Evolutionary conservation across 1,140 invertebrate species (phyloP), one percentile per base, ranked within the genome.

Genomic region (Apis cerana): DNA sequence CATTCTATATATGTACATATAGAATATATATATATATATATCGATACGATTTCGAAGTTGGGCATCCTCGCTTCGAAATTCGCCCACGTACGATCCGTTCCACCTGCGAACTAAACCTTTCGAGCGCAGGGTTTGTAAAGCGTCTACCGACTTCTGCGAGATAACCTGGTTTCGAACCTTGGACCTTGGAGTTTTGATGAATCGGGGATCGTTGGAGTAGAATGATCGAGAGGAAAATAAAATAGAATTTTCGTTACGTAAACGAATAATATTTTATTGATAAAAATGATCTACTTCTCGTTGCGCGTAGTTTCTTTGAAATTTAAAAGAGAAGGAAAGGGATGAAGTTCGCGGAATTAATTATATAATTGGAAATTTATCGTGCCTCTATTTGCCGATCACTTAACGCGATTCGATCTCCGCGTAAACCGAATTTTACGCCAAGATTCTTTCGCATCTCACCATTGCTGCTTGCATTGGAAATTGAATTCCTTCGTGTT

Each of bases 1-100:
- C 61, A 7, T 74, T 61, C 21, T 19, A 52, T 8, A 23, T 76
- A 48, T 3, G 33, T 33, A 33, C 33, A 33, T 43, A 43, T 43
- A 43, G 33, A 43, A 43, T 43, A 43, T 1, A 27, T 27, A 27
- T 1, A 27, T 27, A 1, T 27, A 27, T 43, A 43, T 43, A 9
- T 50, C 58, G 85, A 88, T 87, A 84, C 82, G 75, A 75, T 87
- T 74, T 72, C 58, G 68, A 74, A 74, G 52, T 56, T 62, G 75
- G 71, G n/a, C 58, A 75, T 52, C 50, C 15, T 64, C 19, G 33
- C 13, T 23, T 27, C n/a, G 61, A 62, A n/a, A 56, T 76, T 43
- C 70, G 59, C 17, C 59, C 70, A 83, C 75, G 80, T 88, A 68
- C 72, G 54, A 87, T 52, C 54, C 54, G 33, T 50, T 48, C 68